These are phyloP conservation scores for Limnephilus lunatus DNA, from an alignment of 2,888 invertebrate species.

Conservation along the genomic window DNA sequence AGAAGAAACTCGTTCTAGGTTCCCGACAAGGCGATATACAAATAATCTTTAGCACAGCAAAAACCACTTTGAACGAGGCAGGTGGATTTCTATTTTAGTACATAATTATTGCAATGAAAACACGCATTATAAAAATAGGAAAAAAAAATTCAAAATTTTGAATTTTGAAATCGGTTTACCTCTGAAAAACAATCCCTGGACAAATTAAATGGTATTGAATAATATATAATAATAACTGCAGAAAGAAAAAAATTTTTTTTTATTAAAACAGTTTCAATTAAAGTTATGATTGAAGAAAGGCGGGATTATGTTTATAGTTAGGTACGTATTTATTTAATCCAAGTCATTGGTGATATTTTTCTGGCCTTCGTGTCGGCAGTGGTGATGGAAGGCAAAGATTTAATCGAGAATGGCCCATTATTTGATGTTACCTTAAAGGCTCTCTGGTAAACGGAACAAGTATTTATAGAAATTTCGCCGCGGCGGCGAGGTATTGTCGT, in stretches of 20 bases:
- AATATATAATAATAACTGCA: too few relatives aligned
- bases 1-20: neutral
- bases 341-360: neutral
- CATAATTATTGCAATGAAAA: too few relatives aligned
- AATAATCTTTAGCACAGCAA: neutral
- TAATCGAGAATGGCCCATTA: neutral
- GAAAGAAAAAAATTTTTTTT: too few relatives aligned
- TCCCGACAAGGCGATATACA: neutral
- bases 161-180: neutral
- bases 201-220: neutral
- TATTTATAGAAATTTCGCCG: too few relatives aligned
- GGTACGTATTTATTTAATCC: neutral
- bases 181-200: neutral
- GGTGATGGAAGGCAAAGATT: neutral
- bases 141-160: neutral
- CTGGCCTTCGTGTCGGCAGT: neutral
- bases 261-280: too few relatives aligned
- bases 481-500: too few relatives aligned
- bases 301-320: neutral
- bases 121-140: too few relatives aligned
- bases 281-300: neutral
- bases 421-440: neutral
- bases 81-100: neutral
- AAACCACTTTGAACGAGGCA: neutral
- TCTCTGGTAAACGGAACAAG: too few relatives aligned